Evolutionary conservation across 2,888 invertebrate genomes (phyloP).

Genomic region (Drosophila buzzatii): DNA sequence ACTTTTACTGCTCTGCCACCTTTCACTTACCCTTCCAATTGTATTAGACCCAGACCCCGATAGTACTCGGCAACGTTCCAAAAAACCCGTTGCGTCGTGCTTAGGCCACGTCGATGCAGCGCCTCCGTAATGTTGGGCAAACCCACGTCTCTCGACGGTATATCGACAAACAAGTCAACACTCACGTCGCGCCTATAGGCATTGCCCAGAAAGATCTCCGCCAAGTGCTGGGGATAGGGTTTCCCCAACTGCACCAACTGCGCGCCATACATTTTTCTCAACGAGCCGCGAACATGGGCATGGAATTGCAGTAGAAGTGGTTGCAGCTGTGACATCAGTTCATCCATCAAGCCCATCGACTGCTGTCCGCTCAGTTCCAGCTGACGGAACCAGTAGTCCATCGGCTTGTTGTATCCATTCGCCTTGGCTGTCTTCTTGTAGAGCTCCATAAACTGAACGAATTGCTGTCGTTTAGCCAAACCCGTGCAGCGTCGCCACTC

Average conservation of each 20-base stretch:
- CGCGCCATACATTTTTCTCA: constrained; percentile 75
- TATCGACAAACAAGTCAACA: constrained; percentile 86
- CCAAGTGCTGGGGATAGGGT: constrained; percentile 83
- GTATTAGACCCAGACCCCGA: constrained; percentile 91
- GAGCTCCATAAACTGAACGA: constrained; percentile 77
- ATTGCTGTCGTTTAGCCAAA: constrained; percentile 58
- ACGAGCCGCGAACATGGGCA: constrained; percentile 78
- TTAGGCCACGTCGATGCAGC: constrained; percentile 90
- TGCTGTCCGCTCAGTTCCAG: constrained; percentile 86
- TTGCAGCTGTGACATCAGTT: constrained; percentile 68
- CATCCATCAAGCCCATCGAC: constrained; percentile 72
- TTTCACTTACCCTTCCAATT: constrained; percentile 85
- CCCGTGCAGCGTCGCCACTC: constrained; percentile 82
- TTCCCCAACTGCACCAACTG: constrained; percentile 56
- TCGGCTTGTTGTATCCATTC: constrained; percentile 84
- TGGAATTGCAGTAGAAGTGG: constrained; percentile 83
- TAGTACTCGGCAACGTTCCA: constrained; percentile 93
- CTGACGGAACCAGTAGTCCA: constrained; percentile 89
- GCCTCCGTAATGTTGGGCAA: constrained; percentile 90
- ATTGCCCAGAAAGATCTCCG: constrained; percentile 82
- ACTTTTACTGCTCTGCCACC: neutral
- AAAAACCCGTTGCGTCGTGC: constrained; percentile 91
- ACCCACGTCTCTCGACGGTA: constrained; percentile 89
- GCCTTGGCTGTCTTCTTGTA: constrained; percentile 79
- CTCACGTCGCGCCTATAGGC: constrained; percentile 85